phyloP scores from a whole-genome alignment of 2,888 invertebrate genomes.

The Epistrophe grossulariae region DNA sequence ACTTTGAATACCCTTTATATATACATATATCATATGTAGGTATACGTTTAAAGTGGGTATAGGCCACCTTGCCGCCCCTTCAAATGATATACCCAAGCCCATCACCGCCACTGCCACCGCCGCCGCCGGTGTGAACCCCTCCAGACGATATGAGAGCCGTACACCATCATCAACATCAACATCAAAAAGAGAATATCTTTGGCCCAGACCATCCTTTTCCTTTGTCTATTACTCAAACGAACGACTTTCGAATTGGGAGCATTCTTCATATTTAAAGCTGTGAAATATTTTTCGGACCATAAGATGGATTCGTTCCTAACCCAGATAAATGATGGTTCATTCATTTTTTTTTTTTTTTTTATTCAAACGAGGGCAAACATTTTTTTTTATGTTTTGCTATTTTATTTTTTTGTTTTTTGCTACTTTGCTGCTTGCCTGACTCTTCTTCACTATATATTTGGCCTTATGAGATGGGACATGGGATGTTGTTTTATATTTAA shows the following conservation, averaged over 20 bases:
- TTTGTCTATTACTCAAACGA: slow-evolving; percentile 69
- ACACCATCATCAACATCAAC: slow-evolving; percentile 20
- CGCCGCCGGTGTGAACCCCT: slow-evolving; percentile 27
- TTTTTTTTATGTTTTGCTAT: slow-evolving; percentile 10
- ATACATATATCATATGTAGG: not conserved
- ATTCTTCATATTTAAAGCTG: slow-evolving; percentile 74
- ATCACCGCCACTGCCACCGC: not conserved
- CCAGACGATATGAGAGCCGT: slow-evolving; percentile 18
- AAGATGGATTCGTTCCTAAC: slow-evolving; percentile 66
- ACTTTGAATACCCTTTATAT: slow-evolving; percentile 63
- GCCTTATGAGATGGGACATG: not conserved
- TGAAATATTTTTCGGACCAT: slow-evolving; percentile 68
- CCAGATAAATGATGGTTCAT: slow-evolving; percentile 70
- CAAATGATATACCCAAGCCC: not conserved
- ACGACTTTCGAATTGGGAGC: slow-evolving; percentile 70
- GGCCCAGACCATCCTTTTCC: slow-evolving; percentile 48
- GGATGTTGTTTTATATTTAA: slow-evolving; percentile 17
- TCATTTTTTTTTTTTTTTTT: slow-evolving; percentile 58
- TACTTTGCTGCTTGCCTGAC: not conserved
- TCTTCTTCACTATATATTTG: slow-evolving; percentile 6
- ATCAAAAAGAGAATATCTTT: slow-evolving; percentile 32
- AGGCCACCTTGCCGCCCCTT: slow-evolving; percentile 18
- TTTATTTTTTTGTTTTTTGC: slow-evolving; percentile 4
- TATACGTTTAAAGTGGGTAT: slow-evolving; percentile 26
- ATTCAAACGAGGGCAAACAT: slow-evolving; percentile 29